Base-by-base conservation (phyloP, 1,140 invertebrate species). In the Drosophila fuyamai region DNA sequence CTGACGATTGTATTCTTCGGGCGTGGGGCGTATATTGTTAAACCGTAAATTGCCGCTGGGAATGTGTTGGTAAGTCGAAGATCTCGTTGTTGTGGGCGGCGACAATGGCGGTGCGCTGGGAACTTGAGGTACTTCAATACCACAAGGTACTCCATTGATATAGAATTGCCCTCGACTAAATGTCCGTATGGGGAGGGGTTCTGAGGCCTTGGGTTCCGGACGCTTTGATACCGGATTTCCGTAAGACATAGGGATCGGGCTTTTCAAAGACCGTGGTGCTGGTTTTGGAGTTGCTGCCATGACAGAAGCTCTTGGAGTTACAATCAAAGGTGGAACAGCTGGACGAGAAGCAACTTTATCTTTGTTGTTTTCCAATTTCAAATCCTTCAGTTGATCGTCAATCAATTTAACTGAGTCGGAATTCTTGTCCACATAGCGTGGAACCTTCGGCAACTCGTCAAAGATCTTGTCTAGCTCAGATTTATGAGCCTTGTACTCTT, bases 391-490 rank as follows among this genome's bases (percentile, higher is more conserved):
- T 41, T 83, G 76, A 7, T 5, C 35, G n/a, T 46, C 23, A 1
- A 79, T 38, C 3, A 53, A 57, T 7, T 62, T 61, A n/a, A 76
- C 61, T 14, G 79, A 18, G 0, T 65, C 67, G 1, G 51, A 65
- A n/a, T 56, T 47, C 6, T 43, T 29, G 6, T 88, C 54, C 32
- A 76, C 79, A 40, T 59, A 65, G 2, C 53, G 56, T 9, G 84
- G 84, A 13, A 89, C 77, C 16, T 44, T 67, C 5, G 84, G 84
- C 60, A 88, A 54, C 13, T 88, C 84, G 0, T 89, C 80, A 14
- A 88, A 75, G 10, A 88, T 12, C 40, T 68, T 44, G 1, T 88
- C 84, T 32, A 88, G 16, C 13, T 84, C 77, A 0, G 80, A 54
- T 35, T 63, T 80, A 12, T 44, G 32, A 1, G 43, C 6, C 38